Base-by-base conservation (phyloP, 2,113 vertebrate species). In the Periophthalmus modestus region DNA sequence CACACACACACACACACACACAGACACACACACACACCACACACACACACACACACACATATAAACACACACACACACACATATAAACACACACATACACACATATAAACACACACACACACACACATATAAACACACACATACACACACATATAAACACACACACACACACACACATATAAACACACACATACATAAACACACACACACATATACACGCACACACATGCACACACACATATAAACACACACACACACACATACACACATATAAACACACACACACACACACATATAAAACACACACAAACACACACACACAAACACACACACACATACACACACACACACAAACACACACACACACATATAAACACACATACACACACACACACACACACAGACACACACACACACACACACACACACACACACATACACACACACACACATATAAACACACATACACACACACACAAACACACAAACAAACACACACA, bases 241-340 rank as follows among this genome's bases (percentile, higher is more conserved):
- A 21, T 5, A n/a, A 18, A 36, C 34, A 82, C 15, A 13, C 48
- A 21, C 52, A 55, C 54, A 21, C 19, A 21, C 19, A n/a, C 52
- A 36, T n/a, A n/a, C n/a, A n/a, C n/a, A n/a, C n/a, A n/a, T n/a
- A n/a, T n/a, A n/a, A n/a, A n/a, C 34, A 82, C 15, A 13, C 48
- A 21, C 52, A 55, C 54, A 21, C 19, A 21, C 19, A n/a, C 52
- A 36, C 34, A n/a, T n/a, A n/a, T n/a, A n/a, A n/a, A n/a, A 73
- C 63, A 55, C 43, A 82, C 15, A 13, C 48, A 21, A 18, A 55
- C 54, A 21, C 19, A 21, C 19, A n/a, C 52, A 36, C 34, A 73
- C 63, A 55, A 43, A 82, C 15, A 13, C 48, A 21, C 52, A 55
- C 54, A 21, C 19, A 21, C 19, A n/a, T 19, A 36, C 34, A 82